Evolutionary conservation across 2,888 invertebrate species (phyloP), one percentile per base, ranked within the genome.

Genomic region (Pollenia labialis): DNA sequence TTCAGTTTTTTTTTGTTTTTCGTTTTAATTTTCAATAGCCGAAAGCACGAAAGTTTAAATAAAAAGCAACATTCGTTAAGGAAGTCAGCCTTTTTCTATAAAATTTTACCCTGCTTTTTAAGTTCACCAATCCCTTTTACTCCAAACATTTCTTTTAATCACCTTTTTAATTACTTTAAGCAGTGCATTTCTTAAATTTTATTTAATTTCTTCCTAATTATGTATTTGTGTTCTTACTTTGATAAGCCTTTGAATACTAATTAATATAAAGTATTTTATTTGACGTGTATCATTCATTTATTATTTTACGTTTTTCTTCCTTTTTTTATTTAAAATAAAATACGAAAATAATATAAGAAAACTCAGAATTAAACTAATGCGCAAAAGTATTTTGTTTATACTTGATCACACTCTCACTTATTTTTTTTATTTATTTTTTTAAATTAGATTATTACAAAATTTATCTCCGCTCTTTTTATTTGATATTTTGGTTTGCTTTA

Each of bases 331-430:
- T 48, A 44, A 50, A 81, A 74, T 64, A 74, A 54, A 50, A 60
- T 32, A 46, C 75, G 68, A 75, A 74, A 46, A 54, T 58, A 23
- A 32, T 0, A 64, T 60, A 68, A 44, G 18, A 68, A 75, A 68
- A 9, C 10, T 16, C 18, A 40, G 46, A 60, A 60, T 79, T 60
- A 74, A 84, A 84, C 32, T 84, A 79, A 84, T 84, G 79, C 84
- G 84, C 84, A 84, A 84, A 84, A 74, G 14, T 68, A 56, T 77
- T 83, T 77, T 64, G 69, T 48, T 77, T 77, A 83, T 64, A 54
- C 4, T 64, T 48, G 18, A 74, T 50, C 81, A 58, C 4, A 74
- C 42, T 81, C 81, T 81, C 66, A 42, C 40, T 56, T 54, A 54
- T 52, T 14, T 23, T 2, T 23, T 23, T 23, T 23, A 1, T 23